These are phyloP conservation scores for Seriola aureovittata DNA, from an alignment of 2,113 vertebrate species.

Conservation along the genomic window DNA sequence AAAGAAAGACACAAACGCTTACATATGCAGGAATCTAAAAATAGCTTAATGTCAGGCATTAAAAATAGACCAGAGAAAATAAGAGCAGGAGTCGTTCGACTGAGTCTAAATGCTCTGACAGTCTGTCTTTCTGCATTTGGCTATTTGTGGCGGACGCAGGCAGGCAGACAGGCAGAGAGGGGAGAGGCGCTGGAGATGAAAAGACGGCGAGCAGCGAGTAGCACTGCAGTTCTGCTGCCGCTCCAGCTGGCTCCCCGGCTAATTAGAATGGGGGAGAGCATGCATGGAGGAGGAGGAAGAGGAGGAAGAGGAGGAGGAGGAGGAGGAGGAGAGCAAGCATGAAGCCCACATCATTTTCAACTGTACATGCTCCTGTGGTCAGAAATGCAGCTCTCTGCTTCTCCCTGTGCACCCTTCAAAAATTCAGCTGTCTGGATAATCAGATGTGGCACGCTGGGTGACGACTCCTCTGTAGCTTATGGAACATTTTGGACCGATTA, in stretches of 20 bases:
- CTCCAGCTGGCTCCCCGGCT: constrained; percentile 76
- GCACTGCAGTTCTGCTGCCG: constrained; percentile 75
- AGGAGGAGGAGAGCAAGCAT: constrained; percentile 51
- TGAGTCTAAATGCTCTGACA: constrained; percentile 81
- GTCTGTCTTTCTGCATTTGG: constrained; percentile 81
- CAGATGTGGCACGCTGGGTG: constrained; percentile 64
- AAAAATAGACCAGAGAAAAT: constrained; percentile 82
- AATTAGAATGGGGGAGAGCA: constrained; percentile 78
- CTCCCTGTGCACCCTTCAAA: constrained; percentile 47
- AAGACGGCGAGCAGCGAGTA: constrained; percentile 67
- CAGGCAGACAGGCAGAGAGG: constrained; percentile 52
- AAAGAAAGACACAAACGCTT: constrained; percentile 67
- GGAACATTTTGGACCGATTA: constrained; percentile 63
- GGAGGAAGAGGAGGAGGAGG: constrained; percentile 32
- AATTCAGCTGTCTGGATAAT: constrained; percentile 69
- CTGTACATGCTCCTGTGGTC: constrained; percentile 51
- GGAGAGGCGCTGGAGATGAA: constrained; percentile 71
- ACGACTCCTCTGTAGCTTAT: constrained; percentile 60
- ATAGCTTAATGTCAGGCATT: constrained; percentile 74
- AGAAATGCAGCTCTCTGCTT: constrained; percentile 54
- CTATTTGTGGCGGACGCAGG: constrained; percentile 74
- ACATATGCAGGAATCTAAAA: constrained; percentile 81
- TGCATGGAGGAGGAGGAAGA: constrained; percentile 50
- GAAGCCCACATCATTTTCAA: constrained; percentile 64
- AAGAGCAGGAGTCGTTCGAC: constrained; percentile 72